phyloP scores from a whole-genome alignment of 2,113 vertebrate genomes.

The Megaceryle torquata region DNA sequence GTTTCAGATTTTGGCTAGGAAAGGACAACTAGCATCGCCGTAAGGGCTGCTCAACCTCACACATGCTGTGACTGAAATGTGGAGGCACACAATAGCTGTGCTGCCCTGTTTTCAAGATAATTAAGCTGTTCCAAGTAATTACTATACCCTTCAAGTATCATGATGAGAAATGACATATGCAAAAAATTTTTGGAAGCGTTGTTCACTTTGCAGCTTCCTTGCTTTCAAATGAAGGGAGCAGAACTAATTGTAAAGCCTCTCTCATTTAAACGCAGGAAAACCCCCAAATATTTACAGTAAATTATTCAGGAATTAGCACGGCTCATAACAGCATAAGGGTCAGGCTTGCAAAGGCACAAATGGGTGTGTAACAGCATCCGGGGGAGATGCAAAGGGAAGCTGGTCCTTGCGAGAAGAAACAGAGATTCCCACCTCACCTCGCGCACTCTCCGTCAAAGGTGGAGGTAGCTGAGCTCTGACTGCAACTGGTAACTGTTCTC shows the following conservation, averaged over 20 bases:
- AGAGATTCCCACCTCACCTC: not conserved
- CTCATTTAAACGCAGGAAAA: not conserved
- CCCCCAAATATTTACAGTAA: not conserved
- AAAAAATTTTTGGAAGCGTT: not conserved
- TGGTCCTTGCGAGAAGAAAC: not conserved
- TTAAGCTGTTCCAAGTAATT: constrained; percentile 34
- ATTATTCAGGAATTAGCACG: not conserved
- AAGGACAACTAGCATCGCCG: not conserved
- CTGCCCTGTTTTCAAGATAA: not conserved
- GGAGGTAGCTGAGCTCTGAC: not conserved
- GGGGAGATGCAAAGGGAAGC: not conserved
- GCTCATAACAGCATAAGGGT: not conserved
- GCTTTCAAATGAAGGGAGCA: not conserved
- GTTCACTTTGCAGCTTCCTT: not conserved
- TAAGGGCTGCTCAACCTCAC: not conserved
- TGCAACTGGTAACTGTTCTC: accelerated
- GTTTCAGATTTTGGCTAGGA: not conserved
- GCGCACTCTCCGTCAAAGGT: not conserved
- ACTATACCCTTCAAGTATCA: not conserved
- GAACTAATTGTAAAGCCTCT: not conserved
- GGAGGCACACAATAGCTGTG: not conserved
- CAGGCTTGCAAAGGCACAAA: not conserved
- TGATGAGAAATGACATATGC: constrained; percentile 14
- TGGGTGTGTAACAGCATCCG: accelerated
- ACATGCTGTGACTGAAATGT: not conserved